Evolutionary conservation across 1,140 invertebrate species (phyloP).

Genomic region (Trichonephila clavata): DNA sequence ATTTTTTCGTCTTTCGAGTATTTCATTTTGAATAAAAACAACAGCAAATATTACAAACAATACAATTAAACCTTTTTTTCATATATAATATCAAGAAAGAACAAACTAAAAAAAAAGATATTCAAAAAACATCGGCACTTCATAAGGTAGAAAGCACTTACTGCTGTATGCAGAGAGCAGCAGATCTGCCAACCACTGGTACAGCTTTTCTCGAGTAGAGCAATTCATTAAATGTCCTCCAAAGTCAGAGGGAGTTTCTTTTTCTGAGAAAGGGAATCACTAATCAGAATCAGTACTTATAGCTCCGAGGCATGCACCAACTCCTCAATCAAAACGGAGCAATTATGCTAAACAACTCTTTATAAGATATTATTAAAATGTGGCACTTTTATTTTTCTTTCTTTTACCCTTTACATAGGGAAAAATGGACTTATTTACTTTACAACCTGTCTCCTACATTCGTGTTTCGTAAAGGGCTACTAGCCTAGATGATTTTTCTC

Average conservation of each 20-base stretch:
- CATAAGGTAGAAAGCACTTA: constrained; percentile 54
- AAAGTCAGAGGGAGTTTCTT: neutral
- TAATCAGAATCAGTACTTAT: constrained; percentile 37
- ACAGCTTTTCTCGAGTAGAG: constrained; percentile 52
- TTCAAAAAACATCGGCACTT: neutral
- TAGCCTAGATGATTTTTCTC: no score
- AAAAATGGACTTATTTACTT: no score
- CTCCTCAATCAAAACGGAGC: neutral
- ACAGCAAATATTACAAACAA: no score
- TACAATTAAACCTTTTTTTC: no score
- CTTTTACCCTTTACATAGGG: no score
- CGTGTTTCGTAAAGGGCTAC: no score
- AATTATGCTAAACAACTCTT: neutral
- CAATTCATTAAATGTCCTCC: constrained; percentile 65
- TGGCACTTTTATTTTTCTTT: neutral
- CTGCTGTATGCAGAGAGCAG: constrained; percentile 63
- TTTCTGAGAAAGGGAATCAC: constrained; percentile 60
- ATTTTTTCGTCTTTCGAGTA: no score
- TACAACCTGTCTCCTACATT: no score
- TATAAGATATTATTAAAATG: neutral
- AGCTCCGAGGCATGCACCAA: constrained; percentile 13
- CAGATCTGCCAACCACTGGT: constrained; percentile 72
- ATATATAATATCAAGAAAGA: neutral
- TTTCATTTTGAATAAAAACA: no score
- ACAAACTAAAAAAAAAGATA: neutral